Evolutionary conservation across 2,113 vertebrate species (phyloP).

Genomic region (Hippocampus comes): DNA sequence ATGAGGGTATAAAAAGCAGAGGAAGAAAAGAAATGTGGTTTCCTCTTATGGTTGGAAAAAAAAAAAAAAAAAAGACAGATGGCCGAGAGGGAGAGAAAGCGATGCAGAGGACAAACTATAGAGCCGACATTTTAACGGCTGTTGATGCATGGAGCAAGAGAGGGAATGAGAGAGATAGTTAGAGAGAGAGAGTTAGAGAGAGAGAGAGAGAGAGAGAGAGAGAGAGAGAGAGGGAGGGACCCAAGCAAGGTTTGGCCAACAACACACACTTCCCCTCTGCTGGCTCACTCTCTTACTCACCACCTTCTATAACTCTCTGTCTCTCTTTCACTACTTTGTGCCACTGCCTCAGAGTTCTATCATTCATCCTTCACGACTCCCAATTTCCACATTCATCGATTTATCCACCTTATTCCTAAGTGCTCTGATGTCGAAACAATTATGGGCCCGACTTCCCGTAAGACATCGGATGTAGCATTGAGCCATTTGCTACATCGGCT

Average conservation of each 20-base stretch:
- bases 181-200: slow-evolving; percentile 1
- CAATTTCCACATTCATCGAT: background rate
- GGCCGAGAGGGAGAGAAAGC: slow-evolving; percentile 46
- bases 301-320: slow-evolving; percentile 20
- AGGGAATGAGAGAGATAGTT: slow-evolving; percentile 14
- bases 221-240: slow-evolving; percentile 16
- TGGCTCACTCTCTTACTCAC: slow-evolving; percentile 36
- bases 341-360: background rate
- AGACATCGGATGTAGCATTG: no score
- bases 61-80: slow-evolving; percentile 42
- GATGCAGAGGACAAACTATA: slow-evolving; percentile 61
- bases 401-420: no score
- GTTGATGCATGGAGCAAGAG: slow-evolving; percentile 58
- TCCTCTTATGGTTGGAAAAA: slow-evolving; percentile 33
- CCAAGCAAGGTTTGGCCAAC: slow-evolving; percentile 28
- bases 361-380: slow-evolving; percentile 1
- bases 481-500: no score
- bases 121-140: slow-evolving; percentile 75
- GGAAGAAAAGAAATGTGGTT: slow-evolving; percentile 29
- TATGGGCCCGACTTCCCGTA: no score
- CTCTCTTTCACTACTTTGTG: slow-evolving; percentile 45
- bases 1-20: slow-evolving; percentile 20
- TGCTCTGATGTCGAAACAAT: no score
- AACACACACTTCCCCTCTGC: slow-evolving; percentile 22
- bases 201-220: slow-evolving; percentile 18